Percentiles rank a stretch among this genome's conserved stretches.
Evolutionary conservation across 2,888 invertebrate species (phyloP).

Genomic region (Allolobophora icterica): DNA sequence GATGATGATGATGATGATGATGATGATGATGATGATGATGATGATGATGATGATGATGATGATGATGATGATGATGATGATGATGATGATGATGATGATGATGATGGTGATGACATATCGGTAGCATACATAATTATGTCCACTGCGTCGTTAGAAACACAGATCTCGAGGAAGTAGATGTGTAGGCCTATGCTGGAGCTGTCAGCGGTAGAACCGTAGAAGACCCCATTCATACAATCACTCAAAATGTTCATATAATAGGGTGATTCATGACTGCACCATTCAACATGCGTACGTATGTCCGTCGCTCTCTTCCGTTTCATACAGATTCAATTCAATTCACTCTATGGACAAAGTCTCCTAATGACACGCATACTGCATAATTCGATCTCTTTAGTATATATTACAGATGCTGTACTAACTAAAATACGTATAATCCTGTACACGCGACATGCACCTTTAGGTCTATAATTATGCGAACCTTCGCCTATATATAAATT

Average conservation of each 20-base stretch:
- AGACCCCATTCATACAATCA: no score
- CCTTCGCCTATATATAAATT: neutral
- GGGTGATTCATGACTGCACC: no score
- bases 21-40: no score
- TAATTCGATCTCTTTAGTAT: slow-evolving; percentile 5
- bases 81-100: neutral
- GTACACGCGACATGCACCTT: neutral
- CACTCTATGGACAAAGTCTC: neutral
- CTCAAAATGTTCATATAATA: no score
- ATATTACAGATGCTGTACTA: neutral
- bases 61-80: no score
- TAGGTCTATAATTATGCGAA: neutral
- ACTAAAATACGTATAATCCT: neutral
- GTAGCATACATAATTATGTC: neutral
- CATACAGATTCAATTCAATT: neutral
- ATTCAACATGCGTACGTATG: neutral
- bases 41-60: no score
- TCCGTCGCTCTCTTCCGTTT: neutral
- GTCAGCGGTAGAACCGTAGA: no score
- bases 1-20: no score
- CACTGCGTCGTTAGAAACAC: no score
- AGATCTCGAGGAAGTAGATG: no score
- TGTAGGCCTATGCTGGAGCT: no score
- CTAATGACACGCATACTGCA: neutral
- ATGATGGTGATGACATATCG: neutral